Percentiles rank a stretch among this genome's conserved stretches.
phyloP scores from a whole-genome alignment of 2,797 vertebrate genomes.

The Psittacula echo region DNA sequence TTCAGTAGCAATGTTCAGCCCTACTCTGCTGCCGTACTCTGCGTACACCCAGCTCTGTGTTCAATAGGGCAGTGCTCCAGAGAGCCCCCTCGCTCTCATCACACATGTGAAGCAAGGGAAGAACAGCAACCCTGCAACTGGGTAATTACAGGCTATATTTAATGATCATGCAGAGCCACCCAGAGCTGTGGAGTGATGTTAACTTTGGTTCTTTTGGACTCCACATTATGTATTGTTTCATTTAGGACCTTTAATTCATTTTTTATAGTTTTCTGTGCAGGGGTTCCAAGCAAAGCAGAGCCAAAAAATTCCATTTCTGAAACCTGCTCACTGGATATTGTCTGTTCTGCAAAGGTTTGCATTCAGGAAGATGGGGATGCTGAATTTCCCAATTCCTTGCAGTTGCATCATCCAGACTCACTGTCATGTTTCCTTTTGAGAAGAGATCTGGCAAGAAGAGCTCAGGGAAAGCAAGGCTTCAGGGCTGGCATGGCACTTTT shows the following conservation, averaged over 20 bases:
- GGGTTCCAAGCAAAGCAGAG: background rate
- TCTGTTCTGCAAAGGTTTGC: background rate
- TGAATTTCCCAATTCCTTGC: background rate
- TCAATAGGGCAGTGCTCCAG: background rate
- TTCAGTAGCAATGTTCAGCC: background rate
- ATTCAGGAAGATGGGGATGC: background rate
- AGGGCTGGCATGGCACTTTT: background rate
- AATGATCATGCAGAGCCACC: background rate
- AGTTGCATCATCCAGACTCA: background rate
- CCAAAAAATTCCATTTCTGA: background rate
- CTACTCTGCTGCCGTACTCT: background rate
- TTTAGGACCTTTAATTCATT: background rate
- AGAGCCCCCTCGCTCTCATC: background rate
- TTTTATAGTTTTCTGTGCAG: background rate
- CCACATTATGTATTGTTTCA: background rate
- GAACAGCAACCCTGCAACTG: background rate
- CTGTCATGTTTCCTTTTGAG: background rate
- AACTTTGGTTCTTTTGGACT: background rate
- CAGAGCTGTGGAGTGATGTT: background rate
- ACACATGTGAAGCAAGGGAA: background rate
- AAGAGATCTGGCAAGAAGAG: background rate
- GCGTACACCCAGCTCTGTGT: accelerated
- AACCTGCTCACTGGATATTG: background rate
- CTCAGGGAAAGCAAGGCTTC: background rate
- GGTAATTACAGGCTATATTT: background rate